A percentile compares a stretch with the other conserved stretches of the same genome.
Evolutionary conservation across 2,113 vertebrate species (phyloP).

Genomic region (Spermophilus dauricus): DNA sequence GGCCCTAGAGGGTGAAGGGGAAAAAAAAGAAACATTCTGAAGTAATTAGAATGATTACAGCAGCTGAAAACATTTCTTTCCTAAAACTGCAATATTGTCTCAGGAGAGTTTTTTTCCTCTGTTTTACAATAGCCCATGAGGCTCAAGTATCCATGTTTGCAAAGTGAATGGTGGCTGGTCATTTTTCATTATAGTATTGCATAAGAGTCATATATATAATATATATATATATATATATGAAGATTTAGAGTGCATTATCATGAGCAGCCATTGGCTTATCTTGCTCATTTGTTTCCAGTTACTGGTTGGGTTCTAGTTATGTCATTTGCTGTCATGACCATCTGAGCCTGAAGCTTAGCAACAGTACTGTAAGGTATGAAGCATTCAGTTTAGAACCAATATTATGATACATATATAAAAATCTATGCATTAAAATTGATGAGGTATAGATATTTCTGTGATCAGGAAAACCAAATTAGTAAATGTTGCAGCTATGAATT

Average conservation of each 20-base stretch:
- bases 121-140: background rate
- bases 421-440: conserved; percentile 35
- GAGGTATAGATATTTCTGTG: background rate
- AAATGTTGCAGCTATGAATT: conserved; percentile 7
- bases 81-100: conserved; percentile 63
- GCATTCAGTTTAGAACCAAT: conserved; percentile 15
- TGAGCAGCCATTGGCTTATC: background rate
- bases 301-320: conserved; percentile 7
- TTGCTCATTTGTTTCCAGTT: background rate
- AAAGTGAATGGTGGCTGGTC: background rate
- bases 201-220: background rate
- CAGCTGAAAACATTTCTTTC: conserved; percentile 66
- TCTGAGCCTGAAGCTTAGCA: background rate
- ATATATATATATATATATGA: background rate
- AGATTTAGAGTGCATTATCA: background rate
- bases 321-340: background rate
- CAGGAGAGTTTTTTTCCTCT: background rate
- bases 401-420: conserved; percentile 28
- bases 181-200: background rate
- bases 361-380: background rate
- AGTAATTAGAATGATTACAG: conserved; percentile 85
- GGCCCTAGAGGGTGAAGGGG: conserved; percentile 79
- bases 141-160: background rate
- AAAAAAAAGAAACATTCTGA: conserved; percentile 65
- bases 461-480: background rate